Evolutionary conservation across 2,888 invertebrate genomes (phyloP), one percentile per base, ranked within the genome.

Genomic region (Monoplex corrugatus): DNA sequence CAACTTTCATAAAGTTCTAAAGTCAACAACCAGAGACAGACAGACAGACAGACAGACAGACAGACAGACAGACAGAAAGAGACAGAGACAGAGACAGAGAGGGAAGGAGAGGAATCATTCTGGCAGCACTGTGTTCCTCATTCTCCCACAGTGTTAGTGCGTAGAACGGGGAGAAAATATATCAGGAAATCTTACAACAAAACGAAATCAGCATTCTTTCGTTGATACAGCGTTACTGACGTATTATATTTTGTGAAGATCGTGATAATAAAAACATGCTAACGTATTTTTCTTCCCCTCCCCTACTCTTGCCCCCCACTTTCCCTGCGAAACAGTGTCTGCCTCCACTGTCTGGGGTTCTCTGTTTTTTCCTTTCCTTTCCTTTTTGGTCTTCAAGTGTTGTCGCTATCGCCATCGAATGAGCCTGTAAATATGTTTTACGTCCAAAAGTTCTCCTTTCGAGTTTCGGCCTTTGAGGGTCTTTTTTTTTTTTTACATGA

Each of bases 401-500:
- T 75, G 75, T 8, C 35, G 75, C 75, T 75, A 75, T 75, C 16
- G 75, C 38, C 75, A 19, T 38, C 3, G 75, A 35, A 75, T 35
- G 75, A 13, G 38, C 38, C n/a, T n/a, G 75, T 75, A 75, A 38
- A 75, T 75, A 35, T 75, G 75, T 75, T 75, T 38, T 75, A n/a
- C 75, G 35, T 23, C 75, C 75, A 1, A 75, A 38, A 75, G 19
- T 35, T 38, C 75, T 10, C 38, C 38, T 68, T 68, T 68, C 68
- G 23, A n/a, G n/a, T n/a, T n/a, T n/a, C n/a, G n/a, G n/a, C n/a
- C n/a, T n/a, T n/a, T n/a, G n/a, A n/a, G n/a, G n/a, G n/a, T 68
- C 68, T 68, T n/a, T 68, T 68, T n/a, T 68, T n/a, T n/a, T n/a
- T n/a, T n/a, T n/a, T n/a, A n/a, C n/a, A n/a, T n/a, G n/a, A n/a